Conservation (phyloP, 2,888 invertebrate species). For the Linyphia triangularis region DNA sequence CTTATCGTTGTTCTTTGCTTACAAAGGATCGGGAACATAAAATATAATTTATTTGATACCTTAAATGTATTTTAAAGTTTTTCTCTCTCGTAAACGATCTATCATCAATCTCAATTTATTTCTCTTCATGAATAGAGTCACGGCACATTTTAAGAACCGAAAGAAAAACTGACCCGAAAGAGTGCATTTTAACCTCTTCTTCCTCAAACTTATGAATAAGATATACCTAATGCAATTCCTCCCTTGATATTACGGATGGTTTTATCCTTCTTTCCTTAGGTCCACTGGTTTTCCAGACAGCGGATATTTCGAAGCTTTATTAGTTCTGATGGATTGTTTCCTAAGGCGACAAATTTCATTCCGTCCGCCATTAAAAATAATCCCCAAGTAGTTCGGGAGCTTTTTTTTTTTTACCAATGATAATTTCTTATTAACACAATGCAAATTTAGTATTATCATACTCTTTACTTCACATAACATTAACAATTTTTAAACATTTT, state of each 20-base stretch:
- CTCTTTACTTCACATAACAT: too few species aligned
- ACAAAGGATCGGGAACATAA: slow-evolving; percentile 35
- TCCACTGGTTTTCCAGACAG: neutral
- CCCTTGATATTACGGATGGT: slow-evolving; percentile 16
- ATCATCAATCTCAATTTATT: slow-evolving; percentile 71
- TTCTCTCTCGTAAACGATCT: slow-evolving; percentile 54
- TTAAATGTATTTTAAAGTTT: slow-evolving; percentile 64
- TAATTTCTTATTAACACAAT: too few species aligned
- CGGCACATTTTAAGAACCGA: slow-evolving; percentile 25
- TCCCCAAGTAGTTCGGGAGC: slow-evolving; percentile 9
- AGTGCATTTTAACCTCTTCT: slow-evolving; percentile 37
- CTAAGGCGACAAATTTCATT: slow-evolving; percentile 31
- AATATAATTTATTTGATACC: slow-evolving; percentile 64
- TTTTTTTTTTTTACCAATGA: neutral
- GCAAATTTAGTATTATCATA: too few species aligned
- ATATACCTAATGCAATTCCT: slow-evolving; percentile 52
- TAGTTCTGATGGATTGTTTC: slow-evolving; percentile 39
- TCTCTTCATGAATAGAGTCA: slow-evolving; percentile 43
- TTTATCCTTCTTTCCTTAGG: slow-evolving; percentile 17
- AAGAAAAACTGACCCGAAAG: slow-evolving; percentile 48
- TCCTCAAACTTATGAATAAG: slow-evolving; percentile 55
- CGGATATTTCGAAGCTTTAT: slow-evolving; percentile 35
- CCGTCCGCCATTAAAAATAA: slow-evolving; percentile 33
- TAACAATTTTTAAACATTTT: too few species aligned
- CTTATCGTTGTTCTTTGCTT: slow-evolving; percentile 44